Percentiles rank a stretch among this genome's conserved stretches.
Evolutionary conservation across 2,797 vertebrate species (phyloP).

Genomic region (Petrocephalus schoutedeni): DNA sequence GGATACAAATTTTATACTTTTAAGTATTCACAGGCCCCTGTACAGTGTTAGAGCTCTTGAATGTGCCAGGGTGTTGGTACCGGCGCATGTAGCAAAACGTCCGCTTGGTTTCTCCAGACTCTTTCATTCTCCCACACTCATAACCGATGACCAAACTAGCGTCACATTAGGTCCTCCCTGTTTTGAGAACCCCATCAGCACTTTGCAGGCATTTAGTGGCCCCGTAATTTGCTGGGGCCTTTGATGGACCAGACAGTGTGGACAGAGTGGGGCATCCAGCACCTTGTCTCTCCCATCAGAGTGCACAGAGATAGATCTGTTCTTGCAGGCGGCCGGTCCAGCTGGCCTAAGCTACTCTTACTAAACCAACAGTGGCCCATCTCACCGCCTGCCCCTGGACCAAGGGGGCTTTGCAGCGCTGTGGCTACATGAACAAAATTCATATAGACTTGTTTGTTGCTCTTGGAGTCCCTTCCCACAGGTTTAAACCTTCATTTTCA

Average conservation of each 20-base stretch:
- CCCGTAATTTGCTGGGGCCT: background rate
- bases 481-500: constrained; percentile 24
- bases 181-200: background rate
- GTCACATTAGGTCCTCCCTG: background rate
- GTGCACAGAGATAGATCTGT: background rate
- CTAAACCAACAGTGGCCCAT: constrained; percentile 25
- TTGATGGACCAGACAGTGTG: background rate
- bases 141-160: background rate
- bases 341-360: constrained; percentile 25
- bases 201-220: background rate
- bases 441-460: constrained; percentile 31
- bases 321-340: background rate
- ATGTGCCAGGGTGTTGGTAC: background rate
- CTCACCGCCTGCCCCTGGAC: background rate
- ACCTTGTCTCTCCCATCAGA: background rate
- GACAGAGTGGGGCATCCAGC: background rate
- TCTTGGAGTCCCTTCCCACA: constrained; percentile 21
- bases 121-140: background rate
- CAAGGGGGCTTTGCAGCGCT: background rate
- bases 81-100: background rate
- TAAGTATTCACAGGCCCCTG: background rate
- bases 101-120: background rate
- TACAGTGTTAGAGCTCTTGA: background rate
- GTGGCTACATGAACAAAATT: constrained; percentile 9
- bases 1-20: background rate